phyloP scores from a whole-genome alignment of 2,113 vertebrate genomes.

The Plestiodon gilberti region DNA sequence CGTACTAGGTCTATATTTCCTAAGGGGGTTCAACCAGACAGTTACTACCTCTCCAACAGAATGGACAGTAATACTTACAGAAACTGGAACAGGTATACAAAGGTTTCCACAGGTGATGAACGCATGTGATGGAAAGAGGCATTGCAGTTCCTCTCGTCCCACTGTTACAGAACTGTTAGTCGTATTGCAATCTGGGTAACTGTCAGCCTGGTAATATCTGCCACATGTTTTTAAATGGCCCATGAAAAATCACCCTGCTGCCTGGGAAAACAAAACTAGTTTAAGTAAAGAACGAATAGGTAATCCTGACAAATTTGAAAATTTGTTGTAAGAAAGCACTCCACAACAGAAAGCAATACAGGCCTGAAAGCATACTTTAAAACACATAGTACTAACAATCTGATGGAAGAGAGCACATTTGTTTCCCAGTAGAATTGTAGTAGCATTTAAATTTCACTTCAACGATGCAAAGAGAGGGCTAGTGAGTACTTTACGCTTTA shows the following conservation, averaged over 20 bases:
- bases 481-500: slow-evolving; percentile 26
- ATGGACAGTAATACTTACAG: slow-evolving; percentile 20
- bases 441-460: slow-evolving; percentile 7
- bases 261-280: slow-evolving; percentile 34
- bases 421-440: slow-evolving; percentile 10
- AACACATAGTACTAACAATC: slow-evolving; percentile 39
- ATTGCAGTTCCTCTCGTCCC: not conserved
- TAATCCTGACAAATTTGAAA: slow-evolving; percentile 45
- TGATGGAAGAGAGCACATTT: not conserved
- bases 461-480: slow-evolving; percentile 24
- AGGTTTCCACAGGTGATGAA: slow-evolving; percentile 26
- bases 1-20: slow-evolving; percentile 30
- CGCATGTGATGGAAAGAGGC: slow-evolving; percentile 28
- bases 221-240: slow-evolving; percentile 47
- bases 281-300: slow-evolving; percentile 37
- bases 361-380: slow-evolving; percentile 28
- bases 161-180: not conserved
- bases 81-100: slow-evolving; percentile 33
- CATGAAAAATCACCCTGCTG: slow-evolving; percentile 39
- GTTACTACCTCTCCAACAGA: slow-evolving; percentile 36
- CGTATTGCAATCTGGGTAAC: slow-evolving; percentile 35
- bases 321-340: slow-evolving; percentile 30
- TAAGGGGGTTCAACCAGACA: slow-evolving; percentile 30
- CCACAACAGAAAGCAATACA: slow-evolving; percentile 32
- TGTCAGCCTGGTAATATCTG: slow-evolving; percentile 28